Percentiles rank a stretch among this genome's conserved stretches.
These are phyloP conservation scores for Bedellia somnulentella DNA, from an alignment of 2,888 invertebrate species.

Conservation along the genomic window DNA sequence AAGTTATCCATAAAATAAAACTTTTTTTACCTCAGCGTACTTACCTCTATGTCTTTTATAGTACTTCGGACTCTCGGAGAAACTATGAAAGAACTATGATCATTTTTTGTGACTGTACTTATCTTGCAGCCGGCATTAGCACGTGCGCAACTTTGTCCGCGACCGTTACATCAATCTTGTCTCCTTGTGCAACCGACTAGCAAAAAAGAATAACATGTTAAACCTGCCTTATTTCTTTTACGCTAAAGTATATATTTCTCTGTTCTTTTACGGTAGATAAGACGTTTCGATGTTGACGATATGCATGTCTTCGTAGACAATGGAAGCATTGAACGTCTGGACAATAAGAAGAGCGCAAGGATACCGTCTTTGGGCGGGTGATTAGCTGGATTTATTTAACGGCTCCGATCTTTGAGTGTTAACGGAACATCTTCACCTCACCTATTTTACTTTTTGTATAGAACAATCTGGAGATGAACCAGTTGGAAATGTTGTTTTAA, in stretches of 20 bases:
- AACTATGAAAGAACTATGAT: too few relatives aligned
- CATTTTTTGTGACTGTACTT: constrained; percentile 12
- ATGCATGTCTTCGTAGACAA: constrained; percentile 30
- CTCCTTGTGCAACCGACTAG: constrained; percentile 26
- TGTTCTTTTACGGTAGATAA: constrained; percentile 7
- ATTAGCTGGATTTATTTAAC: constrained; percentile 50
- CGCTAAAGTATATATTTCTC: constrained; percentile 7
- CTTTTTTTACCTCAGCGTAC: too few relatives aligned
- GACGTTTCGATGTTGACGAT: constrained; percentile 10
- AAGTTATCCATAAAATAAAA: too few relatives aligned
- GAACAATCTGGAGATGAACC: too few relatives aligned
- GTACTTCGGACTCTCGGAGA: too few relatives aligned
- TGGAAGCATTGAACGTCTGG: constrained; percentile 45
- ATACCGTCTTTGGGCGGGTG: constrained; percentile 24
- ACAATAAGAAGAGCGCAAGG: constrained; percentile 35
- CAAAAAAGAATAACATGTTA: neutral
- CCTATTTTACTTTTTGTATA: too few relatives aligned
- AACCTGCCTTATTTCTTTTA: too few relatives aligned
- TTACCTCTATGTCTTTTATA: too few relatives aligned
- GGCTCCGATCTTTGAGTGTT: constrained; percentile 21
- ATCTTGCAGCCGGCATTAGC: constrained; percentile 37
- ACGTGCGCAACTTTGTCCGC: constrained; percentile 50
- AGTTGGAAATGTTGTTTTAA: too few relatives aligned
- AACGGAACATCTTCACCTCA: too few relatives aligned
- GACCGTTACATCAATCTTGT: constrained; percentile 55